Evolutionary conservation across 2,888 invertebrate genomes (phyloP), one percentile per base, ranked within the genome.

Genomic region (Mesoligia furuncula): DNA sequence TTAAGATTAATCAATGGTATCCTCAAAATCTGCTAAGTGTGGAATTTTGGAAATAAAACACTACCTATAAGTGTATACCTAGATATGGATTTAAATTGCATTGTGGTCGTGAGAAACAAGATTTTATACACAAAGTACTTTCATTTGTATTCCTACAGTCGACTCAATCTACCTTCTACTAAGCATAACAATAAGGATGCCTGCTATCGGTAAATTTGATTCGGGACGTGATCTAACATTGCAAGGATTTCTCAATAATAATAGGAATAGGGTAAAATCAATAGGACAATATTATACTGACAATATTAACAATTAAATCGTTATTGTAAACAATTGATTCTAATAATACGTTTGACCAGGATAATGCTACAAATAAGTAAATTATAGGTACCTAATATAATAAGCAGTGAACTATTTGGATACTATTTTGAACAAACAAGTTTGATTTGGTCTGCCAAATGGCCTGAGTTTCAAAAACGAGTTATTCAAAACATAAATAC

Each of bases 111-210:
- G 57, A 75, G 66, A 65, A 73, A 62, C n/a, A 62, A 51, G 69
- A 74, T 68, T 82, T n/a, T 27, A 31, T 45, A 61, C n/a, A 42
- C 17, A 45, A 39, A 27, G 9, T 54, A 31, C 48, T 62, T 77
- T 48, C 62, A 80, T 82, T 87, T 70, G 70, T 81, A 85, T 83
- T 85, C 80, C 51, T 36, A 9, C n/a, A 45, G 36, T 24, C 8
- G 65, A 51, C 57, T 68, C 51, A 66, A 72, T 64, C 79, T 70
- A 79, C 27, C 51, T n/a, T 17, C 59, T 69, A 64, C 15, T 42
- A 24, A 72, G 59, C 77, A 82, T 82, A 76, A 66, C 54, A 79
- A 83, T 66, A 64, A 61, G 76, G 57, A 85, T 73, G 45, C 64
- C 20, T 67, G 27, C 36, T 61, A 65, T 54, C 48, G 42, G 62